These are phyloP conservation scores for Drosophila triauraria DNA, from an alignment of 1,140 invertebrate species.

Conservation along the genomic window DNA sequence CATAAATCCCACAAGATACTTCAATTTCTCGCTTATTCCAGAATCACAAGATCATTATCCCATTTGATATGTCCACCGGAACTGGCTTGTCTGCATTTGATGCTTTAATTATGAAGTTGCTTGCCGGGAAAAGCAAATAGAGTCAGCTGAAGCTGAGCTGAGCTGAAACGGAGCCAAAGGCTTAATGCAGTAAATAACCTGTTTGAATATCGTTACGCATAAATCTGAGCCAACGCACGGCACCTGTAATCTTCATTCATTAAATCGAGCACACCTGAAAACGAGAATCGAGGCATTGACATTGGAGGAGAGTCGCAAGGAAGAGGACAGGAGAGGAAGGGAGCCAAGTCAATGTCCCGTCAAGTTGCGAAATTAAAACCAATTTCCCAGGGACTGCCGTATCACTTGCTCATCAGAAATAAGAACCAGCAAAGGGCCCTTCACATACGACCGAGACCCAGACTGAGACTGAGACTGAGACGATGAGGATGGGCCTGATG, in stretches of 20 bases:
- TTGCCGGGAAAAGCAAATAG: slow-evolving; percentile 46
- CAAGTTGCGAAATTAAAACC: slow-evolving; percentile 62
- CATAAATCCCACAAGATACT: not conserved
- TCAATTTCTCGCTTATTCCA: not conserved
- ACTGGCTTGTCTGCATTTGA: slow-evolving; percentile 68
- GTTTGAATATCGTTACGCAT: slow-evolving; percentile 72
- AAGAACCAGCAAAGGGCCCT: slow-evolving; percentile 23
- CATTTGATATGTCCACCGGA: slow-evolving; percentile 36
- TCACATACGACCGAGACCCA: slow-evolving; percentile 11
- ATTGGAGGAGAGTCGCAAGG: slow-evolving; percentile 26
- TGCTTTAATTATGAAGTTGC: slow-evolving; percentile 73
- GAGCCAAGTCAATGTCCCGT: slow-evolving; percentile 30
- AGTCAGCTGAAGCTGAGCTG: slow-evolving; percentile 12
- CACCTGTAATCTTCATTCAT: slow-evolving; percentile 72
- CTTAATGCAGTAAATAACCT: slow-evolving; percentile 72
- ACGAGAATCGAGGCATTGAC: slow-evolving; percentile 43
- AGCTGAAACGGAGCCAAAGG: slow-evolving; percentile 5
- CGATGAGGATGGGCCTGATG: slow-evolving; percentile 26
- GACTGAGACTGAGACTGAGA: not conserved
- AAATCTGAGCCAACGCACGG: slow-evolving; percentile 48
- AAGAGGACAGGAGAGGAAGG: not conserved
- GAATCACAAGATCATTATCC: not conserved
- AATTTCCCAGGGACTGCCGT: slow-evolving; percentile 70
- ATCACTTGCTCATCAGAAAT: slow-evolving; percentile 60
- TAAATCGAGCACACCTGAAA: slow-evolving; percentile 54